Conservation (phyloP, 2,113 vertebrate species). For the Nothobranchius kuhntae region DNA sequence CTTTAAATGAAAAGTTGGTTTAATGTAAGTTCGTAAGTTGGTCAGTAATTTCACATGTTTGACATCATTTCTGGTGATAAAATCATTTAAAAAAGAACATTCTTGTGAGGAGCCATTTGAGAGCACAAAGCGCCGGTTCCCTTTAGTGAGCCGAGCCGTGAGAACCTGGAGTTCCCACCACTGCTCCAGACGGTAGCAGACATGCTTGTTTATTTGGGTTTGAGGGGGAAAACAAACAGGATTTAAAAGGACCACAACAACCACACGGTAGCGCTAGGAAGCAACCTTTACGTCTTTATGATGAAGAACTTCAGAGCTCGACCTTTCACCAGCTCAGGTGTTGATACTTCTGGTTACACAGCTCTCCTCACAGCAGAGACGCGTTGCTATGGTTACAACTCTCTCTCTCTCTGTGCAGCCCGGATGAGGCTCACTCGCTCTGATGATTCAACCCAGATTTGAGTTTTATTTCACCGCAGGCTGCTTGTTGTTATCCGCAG, state of each 20-base stretch:
- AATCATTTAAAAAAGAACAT: no score
- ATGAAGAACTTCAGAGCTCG: neutral
- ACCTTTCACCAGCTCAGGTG: constrained; percentile 1
- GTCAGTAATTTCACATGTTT: no score
- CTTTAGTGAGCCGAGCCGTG: no score
- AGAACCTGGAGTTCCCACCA: no score
- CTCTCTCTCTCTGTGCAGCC: constrained; percentile 8
- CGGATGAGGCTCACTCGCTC: constrained; percentile 1
- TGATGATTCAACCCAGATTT: constrained; percentile 52
- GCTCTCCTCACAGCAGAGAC: constrained; percentile 12
- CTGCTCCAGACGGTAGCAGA: no score
- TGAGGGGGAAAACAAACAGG: no score
- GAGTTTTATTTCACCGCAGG: constrained; percentile 30
- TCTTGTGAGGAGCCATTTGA: no score
- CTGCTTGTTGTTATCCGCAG: constrained; percentile 33
- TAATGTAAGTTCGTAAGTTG: no score
- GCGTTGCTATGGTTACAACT: constrained; percentile 43
- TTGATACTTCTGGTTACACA: constrained; percentile 15
- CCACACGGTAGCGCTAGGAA: neutral
- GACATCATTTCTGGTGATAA: no score
- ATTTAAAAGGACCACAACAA: neutral
- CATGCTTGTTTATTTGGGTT: no score
- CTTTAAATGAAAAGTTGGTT: no score
- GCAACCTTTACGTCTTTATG: neutral
- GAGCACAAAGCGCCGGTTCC: no score